These are phyloP conservation scores for Scophthalmus maximus DNA, from an alignment of 2,113 vertebrate genomes.

Conservation along the genomic window DNA sequence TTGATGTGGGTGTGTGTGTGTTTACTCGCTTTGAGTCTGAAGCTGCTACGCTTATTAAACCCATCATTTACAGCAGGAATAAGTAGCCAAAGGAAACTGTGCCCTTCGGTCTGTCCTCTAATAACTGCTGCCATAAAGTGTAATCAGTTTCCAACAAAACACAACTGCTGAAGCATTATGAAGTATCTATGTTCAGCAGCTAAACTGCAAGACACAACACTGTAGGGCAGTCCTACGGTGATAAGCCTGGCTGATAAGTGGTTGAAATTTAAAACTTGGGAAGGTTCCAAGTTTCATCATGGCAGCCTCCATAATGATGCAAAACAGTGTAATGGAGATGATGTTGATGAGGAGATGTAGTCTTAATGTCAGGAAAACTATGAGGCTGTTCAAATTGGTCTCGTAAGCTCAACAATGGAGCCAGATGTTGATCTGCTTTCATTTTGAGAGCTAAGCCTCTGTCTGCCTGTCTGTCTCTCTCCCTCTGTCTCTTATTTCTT, in stretches of 20 bases:
- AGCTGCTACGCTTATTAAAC: neutral
- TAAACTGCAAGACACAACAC: constrained; percentile 12
- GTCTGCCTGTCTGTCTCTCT: constrained; percentile 15
- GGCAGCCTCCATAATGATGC: constrained; percentile 23
- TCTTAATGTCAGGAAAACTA: constrained; percentile 40
- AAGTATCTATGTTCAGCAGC: constrained; percentile 7
- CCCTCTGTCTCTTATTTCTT: constrained; percentile 6
- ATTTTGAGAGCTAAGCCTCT: constrained; percentile 76
- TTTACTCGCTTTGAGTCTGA: constrained; percentile 16
- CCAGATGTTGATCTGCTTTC: constrained; percentile 83
- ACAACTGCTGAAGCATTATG: neutral
- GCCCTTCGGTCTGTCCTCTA: neutral
- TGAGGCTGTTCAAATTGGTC: constrained; percentile 50
- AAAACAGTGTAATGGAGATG: constrained; percentile 27
- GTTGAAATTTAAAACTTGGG: constrained; percentile 26
- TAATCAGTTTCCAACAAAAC: constrained; percentile 8
- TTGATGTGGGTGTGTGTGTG: neutral
- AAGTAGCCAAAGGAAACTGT: constrained; percentile 14
- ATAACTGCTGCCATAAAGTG: neutral
- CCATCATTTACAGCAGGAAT: constrained; percentile 4
- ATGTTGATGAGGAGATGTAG: constrained; percentile 27
- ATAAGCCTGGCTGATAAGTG: constrained; percentile 18
- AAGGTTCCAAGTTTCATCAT: constrained; percentile 35
- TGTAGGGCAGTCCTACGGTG: constrained; percentile 15
- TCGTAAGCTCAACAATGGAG: constrained; percentile 60